Base-by-base conservation (phyloP, 2,888 invertebrate species). In the Eristalis arbustorum region DNA sequence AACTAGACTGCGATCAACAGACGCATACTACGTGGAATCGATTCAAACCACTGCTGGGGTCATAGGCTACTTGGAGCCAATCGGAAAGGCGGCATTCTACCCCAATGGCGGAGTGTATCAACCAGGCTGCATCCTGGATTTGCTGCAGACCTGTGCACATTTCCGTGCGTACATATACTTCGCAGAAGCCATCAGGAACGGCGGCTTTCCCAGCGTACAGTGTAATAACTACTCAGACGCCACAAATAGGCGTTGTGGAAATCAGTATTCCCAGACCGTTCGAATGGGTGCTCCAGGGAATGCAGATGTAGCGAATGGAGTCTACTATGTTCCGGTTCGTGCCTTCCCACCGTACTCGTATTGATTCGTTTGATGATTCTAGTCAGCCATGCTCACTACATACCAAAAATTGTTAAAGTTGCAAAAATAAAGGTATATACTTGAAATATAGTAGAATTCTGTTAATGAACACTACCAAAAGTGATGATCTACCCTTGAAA, bases 51-150 rank as follows among this genome's bases (percentile, higher is more conserved):
- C 91, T 88, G 91, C 90, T 1, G 91, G 90, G 1, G 23, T n/a
- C 1, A 82, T 91, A n/a, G 92, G 92, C 0, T 91, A 91, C 89
- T 84, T 91, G 11, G 85, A 89, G 83, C 92, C 92, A 56, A 90
- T 93, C 28, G 92, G 92, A 76, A 93, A 93, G 91, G 93, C 93
- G 90, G 93, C 93, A 90, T 93, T 94, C 92, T 94, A 94, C 92
- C 94, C 93, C 90, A 94, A 93, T 93, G 92, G 92, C 84, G 92
- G 93, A 91, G 93, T 93, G 91, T 92, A 93, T 91, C 94, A 94
- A 92, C 91, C 93, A 88, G 93, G 94, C 91, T 94, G 94, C 92
- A 92, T 91, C 88, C 89, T 90, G 85, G 92, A 91, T 91, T 49
- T 91, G 42, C 90, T 90, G 87, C 91, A 91, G 42, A 85, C 88